Conservation (phyloP, 2,888 invertebrate species). For the Aleiodes testaceus region DNA sequence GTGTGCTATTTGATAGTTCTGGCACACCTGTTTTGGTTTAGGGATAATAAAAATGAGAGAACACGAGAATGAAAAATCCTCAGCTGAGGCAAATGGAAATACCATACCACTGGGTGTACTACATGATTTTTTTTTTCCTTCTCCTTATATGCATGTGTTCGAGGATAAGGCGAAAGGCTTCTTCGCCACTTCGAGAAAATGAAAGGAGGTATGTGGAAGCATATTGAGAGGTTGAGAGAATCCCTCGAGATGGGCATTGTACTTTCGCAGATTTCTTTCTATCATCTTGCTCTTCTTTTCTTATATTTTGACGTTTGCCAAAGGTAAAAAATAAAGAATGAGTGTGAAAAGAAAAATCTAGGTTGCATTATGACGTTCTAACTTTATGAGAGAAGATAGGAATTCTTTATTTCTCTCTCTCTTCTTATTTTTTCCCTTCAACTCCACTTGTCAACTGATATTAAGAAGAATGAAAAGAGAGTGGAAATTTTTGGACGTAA, state of each 20-base stretch:
- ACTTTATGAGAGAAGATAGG: constrained; percentile 45
- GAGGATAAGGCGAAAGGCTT: constrained; percentile 16
- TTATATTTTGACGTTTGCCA: constrained; percentile 11
- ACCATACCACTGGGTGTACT: no score
- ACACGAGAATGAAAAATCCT: no score
- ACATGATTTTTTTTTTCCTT: neutral
- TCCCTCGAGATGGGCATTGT: constrained; percentile 22
- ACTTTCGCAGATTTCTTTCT: constrained; percentile 18
- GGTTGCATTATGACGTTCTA: constrained; percentile 36
- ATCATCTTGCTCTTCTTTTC: neutral
- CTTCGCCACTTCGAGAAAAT: constrained; percentile 25
- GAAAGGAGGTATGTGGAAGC: constrained; percentile 20
- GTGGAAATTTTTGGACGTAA: neutral
- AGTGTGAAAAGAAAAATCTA: neutral
- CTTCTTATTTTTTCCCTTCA: neutral
- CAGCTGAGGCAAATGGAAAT: no score
- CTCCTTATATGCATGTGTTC: no score
- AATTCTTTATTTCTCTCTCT: constrained; percentile 5
- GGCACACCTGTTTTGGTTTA: no score
- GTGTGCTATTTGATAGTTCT: no score
- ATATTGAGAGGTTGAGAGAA: constrained; percentile 21
- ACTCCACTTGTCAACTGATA: constrained; percentile 18
- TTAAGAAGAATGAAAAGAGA: constrained; percentile 7
- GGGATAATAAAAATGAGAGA: no score
- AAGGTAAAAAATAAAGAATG: constrained; percentile 39